Conservation (phyloP, 2,888 invertebrate species). For the Nebria salina region DNA sequence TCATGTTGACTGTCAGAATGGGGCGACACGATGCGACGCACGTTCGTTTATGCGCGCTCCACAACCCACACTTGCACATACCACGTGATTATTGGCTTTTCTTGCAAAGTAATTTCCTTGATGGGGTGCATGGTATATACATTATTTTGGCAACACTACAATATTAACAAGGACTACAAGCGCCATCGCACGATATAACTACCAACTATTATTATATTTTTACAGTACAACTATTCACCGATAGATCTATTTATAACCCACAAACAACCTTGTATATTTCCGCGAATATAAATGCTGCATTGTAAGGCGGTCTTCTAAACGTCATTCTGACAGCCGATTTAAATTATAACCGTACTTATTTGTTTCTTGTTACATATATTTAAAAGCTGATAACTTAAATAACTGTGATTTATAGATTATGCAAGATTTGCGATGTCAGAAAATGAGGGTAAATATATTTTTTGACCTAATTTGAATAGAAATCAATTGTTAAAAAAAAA, state of each 20-base stretch:
- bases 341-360: too few species aligned
- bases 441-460: background rate
- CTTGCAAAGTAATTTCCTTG: conserved; percentile 47
- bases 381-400: background rate
- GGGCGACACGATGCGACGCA: conserved; percentile 48
- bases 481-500: background rate
- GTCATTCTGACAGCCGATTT: too few species aligned
- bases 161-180: too few species aligned
- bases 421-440: background rate
- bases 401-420: background rate
- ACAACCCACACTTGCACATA: conserved; percentile 21
- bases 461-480: background rate
- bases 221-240: too few species aligned
- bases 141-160: conserved; percentile 17
- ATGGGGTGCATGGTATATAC: conserved; percentile 17
- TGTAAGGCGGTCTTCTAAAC: too few species aligned
- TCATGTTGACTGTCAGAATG: conserved; percentile 53
- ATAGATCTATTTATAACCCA: too few species aligned
- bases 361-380: background rate
- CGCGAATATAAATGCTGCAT: too few species aligned
- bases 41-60: conserved; percentile 18
- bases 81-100: conserved; percentile 48
- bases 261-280: too few species aligned
- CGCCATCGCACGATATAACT: too few species aligned
- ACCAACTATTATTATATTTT: too few species aligned